Base-by-base conservation (phyloP, 1,140 invertebrate species). In the Patella vulgata region DNA sequence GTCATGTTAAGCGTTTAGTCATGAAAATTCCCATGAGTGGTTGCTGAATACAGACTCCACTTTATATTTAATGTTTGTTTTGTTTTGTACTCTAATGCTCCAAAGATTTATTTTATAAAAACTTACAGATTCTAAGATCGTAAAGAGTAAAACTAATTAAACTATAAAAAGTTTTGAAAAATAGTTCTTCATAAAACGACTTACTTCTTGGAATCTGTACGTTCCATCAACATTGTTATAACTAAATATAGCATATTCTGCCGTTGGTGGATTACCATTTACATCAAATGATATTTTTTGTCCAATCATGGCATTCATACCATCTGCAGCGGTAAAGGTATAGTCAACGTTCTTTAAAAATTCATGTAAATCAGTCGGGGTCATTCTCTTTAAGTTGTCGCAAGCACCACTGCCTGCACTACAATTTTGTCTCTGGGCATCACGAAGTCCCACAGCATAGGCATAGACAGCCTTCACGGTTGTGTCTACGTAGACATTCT, bases 381-480 rank as follows among this genome's bases (percentile, higher is more conserved):
- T 43, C 66, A 77, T 66, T 6, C 43, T 43, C 47, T 46, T 27
- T 14, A 71, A 39, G 8, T 25, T 33, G 4, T 47, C 31, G 40
- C 73, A 77, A 36, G 68, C 30, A 14, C 65, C 65, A 14, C 12
- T 11, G 0, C 6, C 9, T 9, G 47, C 52, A 0, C 61, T 59
- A 65, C 77, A 79, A 3, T 30, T 56, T 3, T 23, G 39, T 44
- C 39, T 1, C 21, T 73, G 70, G 11, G 74, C 71, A 2, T 48
- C 33, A 8, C 58, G 59, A 17, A 79, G 30, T 1, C 75, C 74
- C 14, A 67, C 69, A 0, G 74, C 75, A 63, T 71, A 79, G 2
- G 75, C 66, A 48, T 68, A 74, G n/a, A 81, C 70, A 9, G 72
- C 71, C 33, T 68, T 66, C 19, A 81, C 66, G 1, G 73, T 70